Base-by-base conservation (phyloP, 2,888 invertebrate genomes). In the Melinaea menophilus region DNA sequence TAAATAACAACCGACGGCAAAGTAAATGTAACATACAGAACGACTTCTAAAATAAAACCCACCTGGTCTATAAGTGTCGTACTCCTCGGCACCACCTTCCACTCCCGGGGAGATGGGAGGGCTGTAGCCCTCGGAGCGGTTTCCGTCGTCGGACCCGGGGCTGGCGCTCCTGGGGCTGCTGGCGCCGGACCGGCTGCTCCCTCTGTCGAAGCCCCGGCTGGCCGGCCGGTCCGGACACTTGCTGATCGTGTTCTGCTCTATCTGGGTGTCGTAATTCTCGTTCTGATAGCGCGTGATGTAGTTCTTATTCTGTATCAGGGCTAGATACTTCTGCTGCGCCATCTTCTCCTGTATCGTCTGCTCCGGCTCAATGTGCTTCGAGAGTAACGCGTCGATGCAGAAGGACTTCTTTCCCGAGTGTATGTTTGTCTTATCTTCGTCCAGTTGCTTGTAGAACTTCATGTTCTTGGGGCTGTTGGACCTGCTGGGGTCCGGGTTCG, bases 351-450 rank as follows among this genome's bases (percentile, higher is more conserved):
- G 85, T 0, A 84, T 67, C 2, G 86, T 88, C 12, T 68, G 73
- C 35, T 82, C 86, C 7, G 77, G 80, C 56, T 81, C 79, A 0
- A 82, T 73, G 11, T 86, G 84, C 60, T 93, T 92, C 0, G 96
- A 96, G 2, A 98, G 84, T 2, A 98, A 84, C 0, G 97, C 97
- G 77, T 98, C 98, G 71, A 98, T 98, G 79, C 97, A 97, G 79
- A 98, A 98, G 0, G 97, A 97, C 59, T 95, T 95, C 71, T 94
- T 94, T 0, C 72, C 75, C 51, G 82, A 84, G 57, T 79, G 84
- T 0, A 91, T 35, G 0, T 86, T 80, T 0, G 91, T 91, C 67
- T 88, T 90, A 0, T 90, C 87, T 37, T 88, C 88, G 37, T 77
- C 75, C 4, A 71, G 65, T 56, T 72, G 73, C 56, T 75, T 78